A percentile compares a stretch with the other conserved stretches of the same genome.
Evolutionary conservation across 2,113 vertebrate genomes (phyloP).

Genomic region (Oryzias javanicus): DNA sequence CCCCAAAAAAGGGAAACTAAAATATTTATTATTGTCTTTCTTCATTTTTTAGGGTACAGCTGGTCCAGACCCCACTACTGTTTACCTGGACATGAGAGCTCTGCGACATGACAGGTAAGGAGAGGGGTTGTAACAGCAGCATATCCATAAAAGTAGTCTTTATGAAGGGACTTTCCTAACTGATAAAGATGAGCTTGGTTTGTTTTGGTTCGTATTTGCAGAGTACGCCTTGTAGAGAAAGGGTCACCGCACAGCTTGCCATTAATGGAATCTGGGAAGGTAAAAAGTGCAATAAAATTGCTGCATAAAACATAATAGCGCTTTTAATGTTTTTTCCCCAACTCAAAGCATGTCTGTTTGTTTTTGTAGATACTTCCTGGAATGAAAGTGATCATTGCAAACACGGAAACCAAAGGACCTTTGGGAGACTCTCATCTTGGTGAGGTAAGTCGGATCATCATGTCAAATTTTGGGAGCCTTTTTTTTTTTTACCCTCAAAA

Average conservation of each 20-base stretch:
- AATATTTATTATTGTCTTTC: conserved; percentile 19
- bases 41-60: conserved; percentile 84
- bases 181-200: neutral
- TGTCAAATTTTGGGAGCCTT: neutral
- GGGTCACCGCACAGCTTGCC: conserved; percentile 95
- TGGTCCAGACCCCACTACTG: conserved; percentile 95
- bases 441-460: conserved; percentile 78
- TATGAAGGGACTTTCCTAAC: neutral
- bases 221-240: conserved; percentile 93
- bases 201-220: conserved; percentile 40
- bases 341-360: neutral
- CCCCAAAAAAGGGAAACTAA: neutral
- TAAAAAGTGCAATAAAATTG: conserved; percentile 39
- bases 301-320: neutral
- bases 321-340: neutral
- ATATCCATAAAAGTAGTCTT: neutral
- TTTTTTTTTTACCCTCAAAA: neutral
- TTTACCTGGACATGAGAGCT: conserved; percentile 95
- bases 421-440: conserved; percentile 94
- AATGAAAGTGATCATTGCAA: conserved; percentile 94
- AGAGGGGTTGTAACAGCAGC: neutral
- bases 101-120: conserved; percentile 90
- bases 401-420: conserved; percentile 94
- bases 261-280: conserved; percentile 96
- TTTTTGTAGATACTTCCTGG: conserved; percentile 88